These are phyloP conservation scores for Uloborus diversus DNA, from an alignment of 1,140 invertebrate species.

Conservation along the genomic window DNA sequence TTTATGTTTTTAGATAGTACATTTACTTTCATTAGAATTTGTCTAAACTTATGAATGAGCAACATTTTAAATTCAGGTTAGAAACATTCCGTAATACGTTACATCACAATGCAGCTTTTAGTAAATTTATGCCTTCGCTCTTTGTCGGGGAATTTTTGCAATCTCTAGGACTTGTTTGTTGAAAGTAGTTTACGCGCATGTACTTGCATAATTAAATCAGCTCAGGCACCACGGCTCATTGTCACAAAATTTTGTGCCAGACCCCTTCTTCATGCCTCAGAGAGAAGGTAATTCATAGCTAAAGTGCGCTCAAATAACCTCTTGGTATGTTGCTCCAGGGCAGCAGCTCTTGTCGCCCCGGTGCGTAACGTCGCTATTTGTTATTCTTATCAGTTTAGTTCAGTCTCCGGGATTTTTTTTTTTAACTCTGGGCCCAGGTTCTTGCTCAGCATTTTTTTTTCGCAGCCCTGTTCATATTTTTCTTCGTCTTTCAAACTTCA, in stretches of 20 bases:
- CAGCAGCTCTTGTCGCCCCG: neutral
- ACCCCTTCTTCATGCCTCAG: neutral
- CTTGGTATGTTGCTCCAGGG: neutral
- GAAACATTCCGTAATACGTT: too few species aligned
- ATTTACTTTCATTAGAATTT: neutral
- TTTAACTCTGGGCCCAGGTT: neutral
- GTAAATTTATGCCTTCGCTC: too few species aligned
- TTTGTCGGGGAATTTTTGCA: too few species aligned
- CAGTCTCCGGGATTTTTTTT: neutral
- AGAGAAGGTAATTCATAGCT: neutral
- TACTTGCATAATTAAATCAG: too few species aligned
- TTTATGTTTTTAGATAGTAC: neutral
- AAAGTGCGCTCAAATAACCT: neutral
- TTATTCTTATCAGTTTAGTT: conserved; percentile 7
- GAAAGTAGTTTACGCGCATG: too few species aligned
- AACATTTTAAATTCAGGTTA: too few species aligned
- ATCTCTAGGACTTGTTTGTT: too few species aligned
- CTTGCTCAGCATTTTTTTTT: neutral
- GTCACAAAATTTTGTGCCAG: neutral
- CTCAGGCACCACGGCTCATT: too few species aligned
- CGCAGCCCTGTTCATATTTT: neutral
- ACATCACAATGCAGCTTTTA: too few species aligned
- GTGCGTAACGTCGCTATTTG: neutral
- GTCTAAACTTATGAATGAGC: neutral
- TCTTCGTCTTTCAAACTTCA: neutral